These are phyloP conservation scores for Agrochola lota DNA, from an alignment of 2,888 invertebrate genomes.

Conservation along the genomic window DNA sequence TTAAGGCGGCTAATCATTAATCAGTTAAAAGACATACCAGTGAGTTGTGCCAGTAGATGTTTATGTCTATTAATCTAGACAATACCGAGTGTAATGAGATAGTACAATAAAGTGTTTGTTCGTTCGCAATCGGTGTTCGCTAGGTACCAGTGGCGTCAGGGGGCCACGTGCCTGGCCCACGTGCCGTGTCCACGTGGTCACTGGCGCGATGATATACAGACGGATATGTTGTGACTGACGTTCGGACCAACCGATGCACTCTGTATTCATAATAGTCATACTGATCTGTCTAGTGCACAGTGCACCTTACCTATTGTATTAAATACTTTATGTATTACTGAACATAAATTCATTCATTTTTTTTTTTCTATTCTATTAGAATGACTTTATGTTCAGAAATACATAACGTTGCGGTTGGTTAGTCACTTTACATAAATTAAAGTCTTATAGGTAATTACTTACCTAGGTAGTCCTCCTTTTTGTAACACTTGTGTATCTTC, in stretches of 20 bases:
- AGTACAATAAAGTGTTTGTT: constrained; percentile 53
- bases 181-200: constrained; percentile 60
- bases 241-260: constrained; percentile 37
- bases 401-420: constrained; percentile 26
- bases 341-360: too few relatives aligned
- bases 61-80: constrained; percentile 32
- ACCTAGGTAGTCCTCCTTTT: constrained; percentile 1
- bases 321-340: too few relatives aligned
- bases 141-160: constrained; percentile 40
- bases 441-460: constrained; percentile 5
- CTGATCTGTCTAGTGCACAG: constrained; percentile 9
- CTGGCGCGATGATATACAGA: constrained; percentile 36
- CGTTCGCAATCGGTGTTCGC: constrained; percentile 31
- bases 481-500: constrained; percentile 3
- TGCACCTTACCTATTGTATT: constrained; percentile 17
- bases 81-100: constrained; percentile 41
- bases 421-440: constrained; percentile 18
- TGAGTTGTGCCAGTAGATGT: constrained; percentile 26
- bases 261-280: constrained; percentile 25
- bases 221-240: constrained; percentile 36
- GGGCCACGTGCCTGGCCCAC: constrained; percentile 57
- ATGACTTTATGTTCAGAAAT: constrained; percentile 27
- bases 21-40: constrained; percentile 32
- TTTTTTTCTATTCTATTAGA: not conserved
- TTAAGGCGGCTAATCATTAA: constrained; percentile 40